Evolutionary conservation across 2,888 invertebrate species (phyloP).

Genomic region (Steinernema hermaphroditum): DNA sequence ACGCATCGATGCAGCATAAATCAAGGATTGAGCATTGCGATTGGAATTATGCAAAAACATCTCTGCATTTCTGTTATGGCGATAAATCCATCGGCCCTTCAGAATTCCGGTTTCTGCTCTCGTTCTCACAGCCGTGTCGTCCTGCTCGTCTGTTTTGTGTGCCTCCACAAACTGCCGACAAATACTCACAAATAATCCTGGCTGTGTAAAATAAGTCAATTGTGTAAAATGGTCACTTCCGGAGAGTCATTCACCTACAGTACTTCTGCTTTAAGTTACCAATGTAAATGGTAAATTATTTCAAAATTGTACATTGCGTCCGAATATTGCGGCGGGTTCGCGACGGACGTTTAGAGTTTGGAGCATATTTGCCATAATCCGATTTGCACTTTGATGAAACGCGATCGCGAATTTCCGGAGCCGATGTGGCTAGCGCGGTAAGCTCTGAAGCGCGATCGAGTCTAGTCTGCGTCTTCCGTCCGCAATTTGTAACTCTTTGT

Average conservation of each 20-base stretch:
- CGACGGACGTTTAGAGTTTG: conserved; percentile 11
- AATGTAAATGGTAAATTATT: too few relatives aligned
- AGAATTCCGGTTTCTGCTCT: conserved; percentile 22
- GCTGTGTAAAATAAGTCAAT: conserved; percentile 24
- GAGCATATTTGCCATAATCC: conserved; percentile 8
- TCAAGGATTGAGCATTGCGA: background rate
- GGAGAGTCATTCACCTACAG: too few relatives aligned
- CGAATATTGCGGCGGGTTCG: too few relatives aligned
- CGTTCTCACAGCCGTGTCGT: conserved; percentile 20
- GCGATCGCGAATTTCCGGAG: background rate
- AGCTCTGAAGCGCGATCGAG: background rate
- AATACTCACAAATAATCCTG: conserved; percentile 21
- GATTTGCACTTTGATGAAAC: conserved; percentile 27
- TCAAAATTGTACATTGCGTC: too few relatives aligned
- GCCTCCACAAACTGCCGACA: conserved; percentile 22
- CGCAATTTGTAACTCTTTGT: conserved; percentile 11
- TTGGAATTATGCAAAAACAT: conserved; percentile 25
- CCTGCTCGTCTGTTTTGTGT: conserved; percentile 25
- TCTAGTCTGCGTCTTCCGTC: background rate
- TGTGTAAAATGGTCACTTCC: conserved; percentile 12
- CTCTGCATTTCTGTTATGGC: conserved; percentile 20
- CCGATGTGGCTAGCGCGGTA: conserved; percentile 17
- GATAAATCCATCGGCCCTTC: conserved; percentile 28
- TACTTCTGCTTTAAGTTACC: too few relatives aligned
- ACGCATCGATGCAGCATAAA: background rate